phyloP scores from a whole-genome alignment of 2,113 vertebrate genomes.

The Cranoglanis bouderius region DNA sequence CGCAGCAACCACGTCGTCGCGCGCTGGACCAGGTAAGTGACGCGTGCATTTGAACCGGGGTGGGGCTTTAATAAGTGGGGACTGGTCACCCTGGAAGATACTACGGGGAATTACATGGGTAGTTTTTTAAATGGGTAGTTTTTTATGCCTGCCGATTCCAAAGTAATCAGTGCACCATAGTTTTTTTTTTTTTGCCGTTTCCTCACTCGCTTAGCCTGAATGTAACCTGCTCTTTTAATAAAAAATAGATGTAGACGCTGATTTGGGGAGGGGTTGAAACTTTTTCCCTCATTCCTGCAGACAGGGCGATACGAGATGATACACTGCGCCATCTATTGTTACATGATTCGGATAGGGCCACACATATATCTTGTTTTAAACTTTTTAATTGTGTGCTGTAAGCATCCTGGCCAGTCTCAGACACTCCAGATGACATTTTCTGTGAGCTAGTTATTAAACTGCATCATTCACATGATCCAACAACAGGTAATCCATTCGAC shows the following conservation, averaged over 20 bases:
- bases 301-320: neutral
- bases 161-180: neutral
- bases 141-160: neutral
- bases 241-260: too few species aligned
- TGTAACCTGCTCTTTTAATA: too few species aligned
- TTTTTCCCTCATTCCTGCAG: neutral
- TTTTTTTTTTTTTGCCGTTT: neutral
- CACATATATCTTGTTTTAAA: neutral
- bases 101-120: neutral
- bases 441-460: neutral
- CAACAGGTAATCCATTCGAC: neutral
- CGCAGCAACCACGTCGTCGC: slow-evolving; percentile 62
- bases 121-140: neutral
- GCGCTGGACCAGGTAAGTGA: slow-evolving; percentile 77
- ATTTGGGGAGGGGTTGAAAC: too few species aligned
- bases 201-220: neutral
- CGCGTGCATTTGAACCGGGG: neutral
- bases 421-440: too few species aligned
- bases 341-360: neutral
- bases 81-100: neutral
- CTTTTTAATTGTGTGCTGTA: neutral
- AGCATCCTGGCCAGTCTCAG: neutral
- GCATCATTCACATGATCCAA: neutral
- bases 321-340: slow-evolving; percentile 17
- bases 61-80: neutral